Evolutionary conservation across 2,888 invertebrate species (phyloP).

Genomic region (Clivina fossor): DNA sequence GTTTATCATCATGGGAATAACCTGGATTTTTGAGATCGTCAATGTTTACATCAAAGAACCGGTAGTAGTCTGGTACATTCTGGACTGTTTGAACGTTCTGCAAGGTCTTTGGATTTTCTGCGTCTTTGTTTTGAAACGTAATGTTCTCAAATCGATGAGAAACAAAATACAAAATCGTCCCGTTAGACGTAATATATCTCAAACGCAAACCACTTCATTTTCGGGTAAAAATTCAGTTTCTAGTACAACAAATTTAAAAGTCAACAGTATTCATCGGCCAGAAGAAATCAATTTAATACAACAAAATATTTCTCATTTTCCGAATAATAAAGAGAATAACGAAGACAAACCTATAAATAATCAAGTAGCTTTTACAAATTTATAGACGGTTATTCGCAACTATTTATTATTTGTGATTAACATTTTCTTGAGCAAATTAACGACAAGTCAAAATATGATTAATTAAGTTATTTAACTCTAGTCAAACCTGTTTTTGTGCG

Average conservation of each 20-base stretch:
- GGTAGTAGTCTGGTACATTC: conserved; percentile 55
- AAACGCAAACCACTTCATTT: conserved; percentile 15
- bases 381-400: too few species aligned
- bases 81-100: conserved; percentile 65
- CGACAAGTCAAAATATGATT: too few species aligned
- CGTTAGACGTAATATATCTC: neutral
- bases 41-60: conserved; percentile 59
- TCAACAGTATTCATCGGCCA: conserved; percentile 6
- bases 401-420: too few species aligned
- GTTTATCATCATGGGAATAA: conserved; percentile 74
- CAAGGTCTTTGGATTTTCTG: conserved; percentile 70
- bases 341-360: too few species aligned
- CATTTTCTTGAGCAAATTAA: too few species aligned
- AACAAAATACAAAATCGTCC: conserved; percentile 54
- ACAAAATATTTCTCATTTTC: too few species aligned
- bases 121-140: conserved; percentile 67
- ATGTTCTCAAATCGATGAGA: conserved; percentile 62
- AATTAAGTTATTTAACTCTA: too few species aligned
- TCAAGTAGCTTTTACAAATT: too few species aligned
- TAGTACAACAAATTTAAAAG: conserved; percentile 14
- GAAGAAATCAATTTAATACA: conserved; percentile 19
- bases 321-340: too few species aligned
- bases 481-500: too few species aligned
- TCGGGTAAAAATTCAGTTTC: conserved; percentile 4
- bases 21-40: conserved; percentile 66